Evolutionary conservation across 1,140 invertebrate genomes (phyloP).

Genomic region (Tetragnatha versicolor): DNA sequence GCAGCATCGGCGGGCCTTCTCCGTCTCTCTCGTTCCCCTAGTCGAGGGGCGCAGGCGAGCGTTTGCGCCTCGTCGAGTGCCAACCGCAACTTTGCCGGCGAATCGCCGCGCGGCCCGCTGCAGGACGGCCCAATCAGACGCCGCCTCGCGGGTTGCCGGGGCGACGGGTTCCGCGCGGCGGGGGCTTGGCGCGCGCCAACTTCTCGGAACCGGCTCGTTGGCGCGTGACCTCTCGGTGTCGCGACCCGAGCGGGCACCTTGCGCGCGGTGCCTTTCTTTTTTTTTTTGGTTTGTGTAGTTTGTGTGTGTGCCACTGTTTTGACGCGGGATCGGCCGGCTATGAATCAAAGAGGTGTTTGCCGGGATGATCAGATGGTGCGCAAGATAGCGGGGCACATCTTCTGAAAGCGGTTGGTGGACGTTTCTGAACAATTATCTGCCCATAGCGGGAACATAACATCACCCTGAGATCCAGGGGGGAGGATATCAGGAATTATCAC

Average conservation of each 20-base stretch:
- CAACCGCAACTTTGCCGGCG: constrained; percentile 52
- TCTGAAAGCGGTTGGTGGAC: too few relatives aligned
- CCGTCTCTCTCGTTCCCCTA: not conserved
- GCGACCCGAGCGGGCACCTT: constrained; percentile 6
- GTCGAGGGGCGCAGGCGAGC: not conserved
- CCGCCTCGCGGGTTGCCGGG: not conserved
- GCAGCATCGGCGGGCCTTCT: not conserved
- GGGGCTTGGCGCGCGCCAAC: constrained; percentile 13
- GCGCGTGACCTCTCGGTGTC: too few relatives aligned
- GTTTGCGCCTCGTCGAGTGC: constrained; percentile 40
- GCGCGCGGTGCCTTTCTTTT: too few relatives aligned
- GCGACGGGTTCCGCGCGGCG: not conserved
- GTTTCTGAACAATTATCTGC: too few relatives aligned
- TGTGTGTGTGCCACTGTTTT: constrained; percentile 44
- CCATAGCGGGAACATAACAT: too few relatives aligned
- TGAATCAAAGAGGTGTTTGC: not conserved
- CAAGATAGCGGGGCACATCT: too few relatives aligned
- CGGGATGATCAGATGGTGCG: too few relatives aligned
- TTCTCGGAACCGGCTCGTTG: not conserved
- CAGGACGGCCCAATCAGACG: constrained; percentile 23
- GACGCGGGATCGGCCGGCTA: not conserved
- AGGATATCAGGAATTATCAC: too few relatives aligned
- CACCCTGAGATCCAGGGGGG: too few relatives aligned
- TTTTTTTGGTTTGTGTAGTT: too few relatives aligned
- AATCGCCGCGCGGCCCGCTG: constrained; percentile 45